Evolutionary conservation across 1,140 invertebrate species (phyloP).

Genomic region (Metopolophium dirhodum): DNA sequence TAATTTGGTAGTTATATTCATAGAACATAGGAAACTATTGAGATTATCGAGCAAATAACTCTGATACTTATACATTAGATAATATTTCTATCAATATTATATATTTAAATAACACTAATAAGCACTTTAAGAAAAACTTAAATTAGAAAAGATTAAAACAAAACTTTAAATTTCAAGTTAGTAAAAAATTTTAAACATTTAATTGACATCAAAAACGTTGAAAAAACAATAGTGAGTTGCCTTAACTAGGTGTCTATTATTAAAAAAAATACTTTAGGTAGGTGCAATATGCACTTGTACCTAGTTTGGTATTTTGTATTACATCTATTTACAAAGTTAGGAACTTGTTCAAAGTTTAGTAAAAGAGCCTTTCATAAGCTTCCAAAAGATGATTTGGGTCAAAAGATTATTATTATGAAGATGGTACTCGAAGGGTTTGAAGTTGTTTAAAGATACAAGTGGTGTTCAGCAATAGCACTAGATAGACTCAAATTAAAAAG

Average conservation of each 20-base stretch:
- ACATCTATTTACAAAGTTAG: not conserved
- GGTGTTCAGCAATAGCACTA: not conserved
- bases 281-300: not conserved
- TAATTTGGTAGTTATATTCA: too few species aligned
- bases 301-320: not conserved
- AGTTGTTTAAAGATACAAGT: constrained; percentile 35
- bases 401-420: constrained; percentile 34
- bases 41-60: too few species aligned
- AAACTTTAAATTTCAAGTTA: not conserved
- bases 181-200: not conserved
- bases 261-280: not conserved
- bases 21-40: too few species aligned
- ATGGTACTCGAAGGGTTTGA: constrained; percentile 16
- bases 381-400: constrained; percentile 2
- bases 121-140: not conserved
- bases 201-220: not conserved
- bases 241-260: not conserved
- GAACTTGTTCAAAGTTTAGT: not conserved
- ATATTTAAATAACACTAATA: not conserved
- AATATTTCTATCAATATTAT: not conserved
- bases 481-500: constrained; percentile 12
- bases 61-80: too few species aligned
- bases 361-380: constrained; percentile 2
- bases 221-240: not conserved
- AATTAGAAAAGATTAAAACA: not conserved